Percentiles rank a stretch among this genome's conserved stretches.
phyloP scores from a whole-genome alignment of 2,113 vertebrate species.

The Tretioscincus oriximinensis region DNA sequence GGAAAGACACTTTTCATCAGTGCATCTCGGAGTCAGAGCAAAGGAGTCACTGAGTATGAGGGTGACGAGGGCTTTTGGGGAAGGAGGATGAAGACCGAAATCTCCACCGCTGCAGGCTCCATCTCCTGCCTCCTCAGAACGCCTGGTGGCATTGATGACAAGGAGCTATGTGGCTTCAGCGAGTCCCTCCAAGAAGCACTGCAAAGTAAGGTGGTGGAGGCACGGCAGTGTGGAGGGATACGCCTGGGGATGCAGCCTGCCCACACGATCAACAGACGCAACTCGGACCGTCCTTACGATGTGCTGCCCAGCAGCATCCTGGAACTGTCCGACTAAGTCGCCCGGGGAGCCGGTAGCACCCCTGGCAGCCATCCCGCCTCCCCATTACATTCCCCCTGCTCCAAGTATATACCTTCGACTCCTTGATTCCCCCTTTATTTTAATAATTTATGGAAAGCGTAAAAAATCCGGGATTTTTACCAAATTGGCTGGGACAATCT shows the following conservation, averaged over 20 bases:
- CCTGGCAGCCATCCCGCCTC: no score
- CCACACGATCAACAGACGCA: background rate
- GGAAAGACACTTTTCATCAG: background rate
- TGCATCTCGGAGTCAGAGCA: background rate
- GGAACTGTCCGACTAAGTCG: no score
- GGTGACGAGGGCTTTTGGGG: background rate
- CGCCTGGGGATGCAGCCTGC: background rate
- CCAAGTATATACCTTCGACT: no score
- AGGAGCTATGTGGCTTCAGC: slow-evolving; percentile 71
- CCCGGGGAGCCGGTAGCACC: no score
- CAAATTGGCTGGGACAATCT: no score
- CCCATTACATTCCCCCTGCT: no score
- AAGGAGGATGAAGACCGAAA: slow-evolving; percentile 71
- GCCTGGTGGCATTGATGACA: slow-evolving; percentile 66
- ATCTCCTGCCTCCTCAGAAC: slow-evolving; percentile 71
- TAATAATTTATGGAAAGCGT: no score
- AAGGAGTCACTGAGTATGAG: background rate
- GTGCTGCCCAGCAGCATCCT: no score
- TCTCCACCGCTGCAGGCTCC: slow-evolving; percentile 72
- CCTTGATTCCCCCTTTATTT: no score
- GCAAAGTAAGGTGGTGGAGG: slow-evolving; percentile 33
- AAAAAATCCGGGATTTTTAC: no score
- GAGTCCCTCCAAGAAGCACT: slow-evolving; percentile 71
- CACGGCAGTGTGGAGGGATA: no score
- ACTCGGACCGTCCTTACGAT: no score